phyloP scores from a whole-genome alignment of 2,797 vertebrate species.

The Hoplostethus mediterraneus region DNA sequence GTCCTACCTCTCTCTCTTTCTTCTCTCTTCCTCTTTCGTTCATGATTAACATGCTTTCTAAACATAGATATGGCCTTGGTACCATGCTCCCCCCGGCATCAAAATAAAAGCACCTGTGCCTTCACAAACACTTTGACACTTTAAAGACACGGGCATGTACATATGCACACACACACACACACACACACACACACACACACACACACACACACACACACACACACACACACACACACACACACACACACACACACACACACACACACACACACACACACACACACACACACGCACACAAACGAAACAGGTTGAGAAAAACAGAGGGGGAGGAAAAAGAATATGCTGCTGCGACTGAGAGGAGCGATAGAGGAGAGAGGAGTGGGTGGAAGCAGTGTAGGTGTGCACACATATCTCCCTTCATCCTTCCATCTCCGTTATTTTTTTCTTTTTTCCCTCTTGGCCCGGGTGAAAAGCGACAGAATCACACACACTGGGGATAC shows the following conservation, averaged over 20 bases:
- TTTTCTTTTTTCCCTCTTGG: constrained; percentile 36
- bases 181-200: not conserved
- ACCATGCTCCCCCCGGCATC: constrained; percentile 26
- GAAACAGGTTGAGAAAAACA: constrained; percentile 25
- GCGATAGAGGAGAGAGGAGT: constrained; percentile 61
- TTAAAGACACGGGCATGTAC: constrained; percentile 13
- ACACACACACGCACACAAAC: not conserved
- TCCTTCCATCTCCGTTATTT: constrained; percentile 36
- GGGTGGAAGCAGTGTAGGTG: constrained; percentile 73
- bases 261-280: not conserved
- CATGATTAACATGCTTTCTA: constrained; percentile 58
- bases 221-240: not conserved
- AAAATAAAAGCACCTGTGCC: constrained; percentile 51
- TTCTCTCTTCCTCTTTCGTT: constrained; percentile 28
- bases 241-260: not conserved
- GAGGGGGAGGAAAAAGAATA: constrained; percentile 51
- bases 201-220: not conserved
- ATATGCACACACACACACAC: not conserved
- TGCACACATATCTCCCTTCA: constrained; percentile 64
- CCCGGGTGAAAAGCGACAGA: constrained; percentile 45
- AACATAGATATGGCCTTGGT: constrained; percentile 46
- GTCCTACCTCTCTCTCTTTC: constrained; percentile 30
- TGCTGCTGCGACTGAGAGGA: constrained; percentile 57
- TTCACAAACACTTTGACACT: constrained; percentile 30
- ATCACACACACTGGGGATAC: constrained; percentile 63